Base-by-base conservation (phyloP, 2,797 vertebrate genomes). In the Basileuterus tristriatus region DNA sequence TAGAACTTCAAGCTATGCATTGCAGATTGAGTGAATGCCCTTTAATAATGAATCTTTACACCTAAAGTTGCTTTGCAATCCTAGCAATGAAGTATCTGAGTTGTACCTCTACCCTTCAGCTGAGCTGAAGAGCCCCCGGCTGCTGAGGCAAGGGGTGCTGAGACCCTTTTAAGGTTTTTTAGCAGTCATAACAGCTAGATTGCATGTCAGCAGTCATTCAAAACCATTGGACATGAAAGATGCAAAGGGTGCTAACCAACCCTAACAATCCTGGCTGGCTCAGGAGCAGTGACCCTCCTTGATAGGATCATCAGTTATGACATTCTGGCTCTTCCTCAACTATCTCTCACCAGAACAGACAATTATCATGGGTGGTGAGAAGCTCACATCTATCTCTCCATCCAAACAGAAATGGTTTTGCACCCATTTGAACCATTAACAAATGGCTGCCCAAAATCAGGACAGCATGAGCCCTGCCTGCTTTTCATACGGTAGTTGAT, bases 391-490 rank as follows among this genome's bases (percentile, higher is more conserved):
- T 46, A 13, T 36, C 44, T 47, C 20, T 41, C 43, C 29, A 9
- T 12, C 21, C 29, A 58, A 76, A 86, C 37, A 76, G 19, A 50
- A 6, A 39, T 44, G 37, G 1, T 52, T 85, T 49, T 23, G 16
- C 0, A 0, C 7, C 23, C 23, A 17, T 63, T 20, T 67, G 44
- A 71, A 71, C 14, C 0, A 0, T 27, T 34, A 53, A 62, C 13
- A 63, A 75, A 76, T 5, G 20, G 0, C 39, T 74, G 41, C 18
- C 41, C 34, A 30, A 62, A 75, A 50, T 63, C 46, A 65, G 36
- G 72, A n/a, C 29, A 85, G 44, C 0, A 0, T 46, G 39, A 34
- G 36, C 11, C 32, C 64, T 70, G 41, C 6, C 65, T 44, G 34
- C 14, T 71, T 76, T 65, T 37, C 43, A 68, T 19, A 49, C 29